Evolutionary conservation across 35 echinoderm and acorn worm species (phyloP).

Genomic region (Apostichopus parvimensis): DNA sequence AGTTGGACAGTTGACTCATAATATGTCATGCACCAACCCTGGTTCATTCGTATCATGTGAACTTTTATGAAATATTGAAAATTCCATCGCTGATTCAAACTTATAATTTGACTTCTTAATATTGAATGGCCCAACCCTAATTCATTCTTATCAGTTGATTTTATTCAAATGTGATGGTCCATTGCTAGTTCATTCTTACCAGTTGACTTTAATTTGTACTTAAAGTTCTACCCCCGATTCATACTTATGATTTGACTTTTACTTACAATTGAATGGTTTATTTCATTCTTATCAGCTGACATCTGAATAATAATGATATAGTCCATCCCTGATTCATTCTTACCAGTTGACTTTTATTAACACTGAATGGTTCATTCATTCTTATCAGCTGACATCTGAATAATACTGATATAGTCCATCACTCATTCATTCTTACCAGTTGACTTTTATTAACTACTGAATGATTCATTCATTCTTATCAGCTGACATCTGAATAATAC

Average conservation of each 20-base stretch:
- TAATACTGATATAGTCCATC: too few relatives aligned
- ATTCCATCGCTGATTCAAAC: too few relatives aligned
- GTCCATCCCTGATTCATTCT: neutral
- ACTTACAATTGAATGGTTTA: slow-evolving; percentile 70
- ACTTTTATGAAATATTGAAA: too few relatives aligned
- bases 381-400: too few relatives aligned
- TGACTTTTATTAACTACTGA: slow-evolving; percentile 73
- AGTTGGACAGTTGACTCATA: too few relatives aligned
- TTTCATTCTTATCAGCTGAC: neutral
- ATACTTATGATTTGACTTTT: slow-evolving; percentile 78
- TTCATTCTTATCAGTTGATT: slow-evolving; percentile 74
- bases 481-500: too few relatives aligned
- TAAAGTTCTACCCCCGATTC: neutral
- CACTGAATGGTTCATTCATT: slow-evolving; percentile 68
- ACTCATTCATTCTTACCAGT: slow-evolving; percentile 61
- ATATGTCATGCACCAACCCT: too few relatives aligned
- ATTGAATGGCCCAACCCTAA: too few relatives aligned
- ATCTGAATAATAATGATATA: too few relatives aligned
- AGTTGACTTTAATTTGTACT: too few relatives aligned
- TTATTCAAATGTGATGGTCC: slow-evolving; percentile 73
- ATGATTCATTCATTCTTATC: slow-evolving; percentile 52
- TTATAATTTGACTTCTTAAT: too few relatives aligned
- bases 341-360: slow-evolving; percentile 81
- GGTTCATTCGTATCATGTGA: too few relatives aligned
- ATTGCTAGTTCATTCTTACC: neutral